Conservation (phyloP, 2,888 invertebrate species). For the Furcula furcula region DNA sequence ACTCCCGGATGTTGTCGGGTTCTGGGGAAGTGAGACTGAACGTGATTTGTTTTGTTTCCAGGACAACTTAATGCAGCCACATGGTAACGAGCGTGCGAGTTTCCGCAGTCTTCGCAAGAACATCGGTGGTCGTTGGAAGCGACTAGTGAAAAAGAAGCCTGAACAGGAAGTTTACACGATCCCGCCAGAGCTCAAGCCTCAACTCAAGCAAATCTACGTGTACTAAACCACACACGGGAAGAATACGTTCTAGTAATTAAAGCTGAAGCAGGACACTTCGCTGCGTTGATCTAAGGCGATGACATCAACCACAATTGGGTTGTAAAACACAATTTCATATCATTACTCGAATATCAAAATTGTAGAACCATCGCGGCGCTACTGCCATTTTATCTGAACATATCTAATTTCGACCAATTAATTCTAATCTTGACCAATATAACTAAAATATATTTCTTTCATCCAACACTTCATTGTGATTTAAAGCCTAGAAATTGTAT, state of each 20-base stretch:
- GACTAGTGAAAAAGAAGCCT: conserved; percentile 92
- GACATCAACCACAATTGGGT: conserved; percentile 64
- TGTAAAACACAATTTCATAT: conserved; percentile 68
- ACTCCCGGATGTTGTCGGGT: conserved; percentile 13
- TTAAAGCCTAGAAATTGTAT: conserved; percentile 76
- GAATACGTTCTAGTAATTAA: conserved; percentile 42
- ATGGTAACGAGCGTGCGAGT: conserved; percentile 87
- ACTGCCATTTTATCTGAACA: conserved; percentile 58
- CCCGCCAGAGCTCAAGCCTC: conserved; percentile 93
- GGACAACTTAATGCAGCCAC: conserved; percentile 89
- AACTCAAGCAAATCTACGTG: conserved; percentile 94
- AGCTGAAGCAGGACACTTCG: conserved; percentile 71
- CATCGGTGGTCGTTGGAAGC: conserved; percentile 92
- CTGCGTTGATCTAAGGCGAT: conserved; percentile 48
- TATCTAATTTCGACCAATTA: conserved; percentile 79
- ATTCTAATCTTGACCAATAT: conserved; percentile 71
- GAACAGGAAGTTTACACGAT: conserved; percentile 91
- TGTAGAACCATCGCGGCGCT: conserved; percentile 53
- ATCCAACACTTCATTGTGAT: conserved; percentile 76
- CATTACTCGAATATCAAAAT: conserved; percentile 71
- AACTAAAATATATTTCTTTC: conserved; percentile 59
- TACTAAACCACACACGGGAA: conserved; percentile 79
- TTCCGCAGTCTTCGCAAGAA: conserved; percentile 93
- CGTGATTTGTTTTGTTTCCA: conserved; percentile 73
- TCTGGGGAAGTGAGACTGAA: conserved; percentile 30